These are phyloP conservation scores for Euschistus heros DNA, from an alignment of 1,140 invertebrate species.

Conservation along the genomic window DNA sequence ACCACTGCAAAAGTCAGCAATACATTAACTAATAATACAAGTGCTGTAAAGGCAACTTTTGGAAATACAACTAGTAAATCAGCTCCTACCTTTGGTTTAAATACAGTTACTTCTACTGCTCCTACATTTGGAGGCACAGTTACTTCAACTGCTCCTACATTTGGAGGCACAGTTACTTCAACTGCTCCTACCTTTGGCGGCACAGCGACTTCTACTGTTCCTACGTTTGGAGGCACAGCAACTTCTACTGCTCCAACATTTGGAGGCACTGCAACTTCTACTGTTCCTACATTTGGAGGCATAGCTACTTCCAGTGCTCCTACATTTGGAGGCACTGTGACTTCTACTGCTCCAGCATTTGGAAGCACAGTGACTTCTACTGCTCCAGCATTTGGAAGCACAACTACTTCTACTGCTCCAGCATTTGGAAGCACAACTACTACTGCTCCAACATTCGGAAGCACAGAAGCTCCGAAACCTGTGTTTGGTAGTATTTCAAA, in stretches of 20 bases:
- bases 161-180: not conserved
- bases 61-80: too few relatives aligned
- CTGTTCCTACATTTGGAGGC: not conserved
- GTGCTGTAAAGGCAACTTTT: too few relatives aligned
- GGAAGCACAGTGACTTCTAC: not conserved
- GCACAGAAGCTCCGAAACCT: not conserved
- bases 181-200: not conserved
- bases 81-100: too few relatives aligned
- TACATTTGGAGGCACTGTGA: not conserved
- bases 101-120: not conserved
- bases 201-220: not conserved
- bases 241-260: not conserved
- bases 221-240: not conserved
- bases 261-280: not conserved
- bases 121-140: not conserved
- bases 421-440: not conserved
- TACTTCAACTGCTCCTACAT: not conserved
- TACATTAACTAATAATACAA: too few relatives aligned
- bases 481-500: not conserved
- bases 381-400: not conserved
- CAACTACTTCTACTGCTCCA: not conserved
- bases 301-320: not conserved
- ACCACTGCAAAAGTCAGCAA: too few relatives aligned
- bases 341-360: not conserved
- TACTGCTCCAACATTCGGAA: not conserved